Evolutionary conservation across 1,140 invertebrate species (phyloP), one percentile per base, ranked within the genome.

Genomic region (Trichoplusia ni): DNA sequence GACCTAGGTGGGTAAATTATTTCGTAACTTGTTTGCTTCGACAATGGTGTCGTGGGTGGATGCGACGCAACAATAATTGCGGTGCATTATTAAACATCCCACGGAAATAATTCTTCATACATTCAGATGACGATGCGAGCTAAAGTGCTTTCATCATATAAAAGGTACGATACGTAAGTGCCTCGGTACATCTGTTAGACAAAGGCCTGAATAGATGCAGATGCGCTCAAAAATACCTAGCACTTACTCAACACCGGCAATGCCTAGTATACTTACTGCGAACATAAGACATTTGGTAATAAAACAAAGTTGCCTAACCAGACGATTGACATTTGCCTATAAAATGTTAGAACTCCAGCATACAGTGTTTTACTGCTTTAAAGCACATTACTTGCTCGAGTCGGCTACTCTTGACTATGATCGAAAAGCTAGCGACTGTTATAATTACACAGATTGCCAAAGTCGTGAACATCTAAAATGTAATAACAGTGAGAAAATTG

Each of bases 311-410:
- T 86, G 70, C 77, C 38, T 63, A 82, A 86, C 66, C 27, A 68
- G 64, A 75, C 75, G 70, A 83, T 83, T 82, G 83, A 81, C 83
- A 86, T 86, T 84, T 86, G 64, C 69, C 62, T 72, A 72, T 72
- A 80, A 74, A 59, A 67, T 42, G 53, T 40, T 67, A 65, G 23
- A 33, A 67, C 65, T 61, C 51, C 46, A 64, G 59, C 64, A 69
- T 71, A 69, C 44, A 64, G 18, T 59, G 64, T 71, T 72, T 69
- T 16, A 21, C 18, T 59, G 64, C 69, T 72, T 69, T 16, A 21
- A n/a, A 13, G 27, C 33, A 44, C 33, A n/a, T 9, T 54, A n/a
- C n/a, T n/a, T n/a, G n/a, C n/a, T n/a, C n/a, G n/a, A n/a, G n/a
- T n/a, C n/a, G n/a, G n/a, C 23, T 25, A 40, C 16, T 25, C 6